Conservation (phyloP, 2,113 vertebrate genomes). For the Phaethon lepturus region DNA sequence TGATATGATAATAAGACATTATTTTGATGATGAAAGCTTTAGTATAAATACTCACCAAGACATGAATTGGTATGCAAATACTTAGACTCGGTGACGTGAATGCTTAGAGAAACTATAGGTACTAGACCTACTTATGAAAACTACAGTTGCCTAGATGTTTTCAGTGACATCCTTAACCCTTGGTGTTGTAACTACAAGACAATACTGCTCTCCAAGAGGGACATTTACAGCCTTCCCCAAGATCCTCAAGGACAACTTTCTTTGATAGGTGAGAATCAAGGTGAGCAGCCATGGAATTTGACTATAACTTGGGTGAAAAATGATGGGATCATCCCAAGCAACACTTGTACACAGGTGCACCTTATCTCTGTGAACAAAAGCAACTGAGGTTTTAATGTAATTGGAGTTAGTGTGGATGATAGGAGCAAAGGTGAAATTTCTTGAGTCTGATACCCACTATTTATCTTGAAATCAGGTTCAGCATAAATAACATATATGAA, state of each 20-base stretch:
- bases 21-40: constrained; percentile 7
- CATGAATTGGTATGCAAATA: constrained; percentile 14
- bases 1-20: neutral
- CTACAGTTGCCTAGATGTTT: neutral
- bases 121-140: neutral
- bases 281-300: neutral
- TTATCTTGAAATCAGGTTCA: constrained; percentile 2
- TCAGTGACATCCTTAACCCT: neutral
- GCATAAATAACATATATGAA: neutral
- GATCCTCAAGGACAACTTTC: neutral
- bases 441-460: constrained; percentile 1
- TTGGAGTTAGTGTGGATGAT: neutral
- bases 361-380: neutral
- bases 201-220: neutral
- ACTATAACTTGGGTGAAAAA: neutral
- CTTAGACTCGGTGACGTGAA: neutral
- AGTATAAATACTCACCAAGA: neutral
- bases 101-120: neutral
- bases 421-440: constrained; percentile 16
- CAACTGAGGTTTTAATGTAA: neutral
- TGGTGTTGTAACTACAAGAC: neutral
- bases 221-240: neutral
- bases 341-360: neutral
- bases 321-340: neutral
- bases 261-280: neutral